phyloP scores from a whole-genome alignment of 2,888 invertebrate species.

The Hemithea aestivaria region DNA sequence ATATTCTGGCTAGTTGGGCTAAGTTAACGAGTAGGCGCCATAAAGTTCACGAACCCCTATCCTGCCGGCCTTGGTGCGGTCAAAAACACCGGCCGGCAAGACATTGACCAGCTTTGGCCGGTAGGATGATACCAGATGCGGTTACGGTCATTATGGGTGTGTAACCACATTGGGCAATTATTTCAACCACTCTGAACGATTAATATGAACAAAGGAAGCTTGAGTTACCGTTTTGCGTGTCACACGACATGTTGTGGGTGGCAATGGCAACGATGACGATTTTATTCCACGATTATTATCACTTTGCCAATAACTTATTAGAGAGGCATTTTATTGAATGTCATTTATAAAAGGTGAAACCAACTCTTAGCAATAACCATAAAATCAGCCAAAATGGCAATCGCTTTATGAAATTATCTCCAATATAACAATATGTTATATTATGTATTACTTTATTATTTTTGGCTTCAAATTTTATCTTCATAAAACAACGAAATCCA shows the following conservation, averaged over 20 bases:
- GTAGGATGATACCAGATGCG: constrained; percentile 47
- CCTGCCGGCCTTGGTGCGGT: constrained; percentile 70
- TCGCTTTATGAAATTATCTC: constrained; percentile 1
- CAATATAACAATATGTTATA: constrained; percentile 5
- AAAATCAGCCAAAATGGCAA: not conserved
- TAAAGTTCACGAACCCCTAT: constrained; percentile 59
- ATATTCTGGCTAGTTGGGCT: constrained; percentile 10
- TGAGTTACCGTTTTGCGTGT: constrained; percentile 59
- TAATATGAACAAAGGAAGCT: constrained; percentile 64
- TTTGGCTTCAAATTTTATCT: too few relatives aligned
- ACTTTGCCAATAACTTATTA: constrained; percentile 16
- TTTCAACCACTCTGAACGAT: constrained; percentile 64
- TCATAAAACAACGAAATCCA: too few relatives aligned
- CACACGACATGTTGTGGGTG: constrained; percentile 56
- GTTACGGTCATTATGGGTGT: constrained; percentile 52
- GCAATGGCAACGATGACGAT: constrained; percentile 34
- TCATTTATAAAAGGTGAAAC: constrained; percentile 5
- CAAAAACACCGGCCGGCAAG: constrained; percentile 57
- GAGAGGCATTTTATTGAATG: constrained; percentile 4
- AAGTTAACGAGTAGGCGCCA: constrained; percentile 35
- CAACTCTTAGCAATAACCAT: not conserved
- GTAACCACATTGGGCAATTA: constrained; percentile 61
- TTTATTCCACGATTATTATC: constrained; percentile 27
- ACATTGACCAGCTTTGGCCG: constrained; percentile 60
- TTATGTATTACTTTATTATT: too few relatives aligned